Evolutionary conservation across 2,113 vertebrate genomes (phyloP), one percentile per base, ranked within the genome.

Genomic region (Donacobius atricapilla): DNA sequence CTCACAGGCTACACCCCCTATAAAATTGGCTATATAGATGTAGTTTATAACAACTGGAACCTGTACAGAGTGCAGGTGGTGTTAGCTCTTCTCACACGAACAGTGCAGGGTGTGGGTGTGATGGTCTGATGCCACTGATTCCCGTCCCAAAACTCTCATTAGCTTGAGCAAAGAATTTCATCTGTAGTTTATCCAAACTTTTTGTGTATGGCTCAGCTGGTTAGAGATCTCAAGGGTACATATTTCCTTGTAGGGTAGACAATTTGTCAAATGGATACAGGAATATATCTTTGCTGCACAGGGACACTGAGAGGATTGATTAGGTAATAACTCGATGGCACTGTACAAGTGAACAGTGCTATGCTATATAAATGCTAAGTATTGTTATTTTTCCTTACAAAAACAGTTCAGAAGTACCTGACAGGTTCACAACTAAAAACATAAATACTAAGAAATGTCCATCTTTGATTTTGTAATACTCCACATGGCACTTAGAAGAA

Each of bases 301-400:
- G 61, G 72, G 65, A 77, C n/a, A 44, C 39, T 88, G 39, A 61
- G 57, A 93, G 45, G 65, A 93, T 83, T 88, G 92, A 96, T 95
- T 60, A 80, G 87, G 71, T 83, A 92, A 92, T 96, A 95, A 75
- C 75, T 54, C 68, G 47, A 83, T 89, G 91, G 84, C 64, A 56
- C 64, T 47, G 39, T 39, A 50, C 5, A 4, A 89, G 33, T 56
- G 53, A 93, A 70, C 33, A 85, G 50, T 66, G 27, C 57, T 65
- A 37, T 69, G 51, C 22, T 82, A 58, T 85, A 83, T 50, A 95
- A 91, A 93, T 87, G 92, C 50, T 76, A 90, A 73, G 39, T 78
- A 82, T 91, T 97, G 79, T 30, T 93, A 65, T 90, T 97, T 94
- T 96, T 92, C 53, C 45, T 83, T 48, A 23, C n/a, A 88, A 75